These are phyloP conservation scores for Nothura maculosa DNA, from an alignment of 2,797 vertebrate species.

Conservation along the genomic window DNA sequence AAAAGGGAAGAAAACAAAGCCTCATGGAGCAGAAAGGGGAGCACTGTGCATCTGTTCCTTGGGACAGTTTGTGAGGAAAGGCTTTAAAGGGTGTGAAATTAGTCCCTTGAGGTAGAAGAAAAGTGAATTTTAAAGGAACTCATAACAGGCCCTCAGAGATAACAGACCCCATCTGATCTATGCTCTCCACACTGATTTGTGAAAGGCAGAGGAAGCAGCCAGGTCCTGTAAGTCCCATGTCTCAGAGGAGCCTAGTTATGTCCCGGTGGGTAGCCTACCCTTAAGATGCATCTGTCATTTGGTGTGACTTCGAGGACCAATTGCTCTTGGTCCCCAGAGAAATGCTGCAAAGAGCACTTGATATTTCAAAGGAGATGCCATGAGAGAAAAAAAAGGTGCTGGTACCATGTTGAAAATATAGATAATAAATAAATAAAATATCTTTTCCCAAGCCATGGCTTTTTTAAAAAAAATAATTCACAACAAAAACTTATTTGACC, in stretches of 20 bases:
- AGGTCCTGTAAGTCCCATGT: fast-evolving
- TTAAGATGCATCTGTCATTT: not conserved
- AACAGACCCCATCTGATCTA: not conserved
- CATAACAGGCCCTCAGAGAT: not conserved
- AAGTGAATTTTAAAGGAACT: not conserved
- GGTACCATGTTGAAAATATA: not conserved
- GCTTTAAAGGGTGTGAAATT: not conserved
- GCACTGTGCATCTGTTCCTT: not conserved
- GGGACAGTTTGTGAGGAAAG: not conserved
- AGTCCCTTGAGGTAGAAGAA: not conserved
- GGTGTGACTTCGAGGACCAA: not conserved
- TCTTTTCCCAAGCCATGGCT: not conserved
- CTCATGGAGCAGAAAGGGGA: not conserved
- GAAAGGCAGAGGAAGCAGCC: not conserved
- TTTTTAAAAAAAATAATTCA: not conserved
- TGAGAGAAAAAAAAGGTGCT: not conserved
- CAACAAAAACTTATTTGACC: not conserved
- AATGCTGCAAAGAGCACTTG: not conserved
- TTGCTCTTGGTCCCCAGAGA: not conserved
- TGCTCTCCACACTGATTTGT: fast-evolving
- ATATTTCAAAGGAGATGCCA: not conserved
- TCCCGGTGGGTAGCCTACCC: fast-evolving
- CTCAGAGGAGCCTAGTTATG: fast-evolving
- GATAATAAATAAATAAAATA: not conserved
- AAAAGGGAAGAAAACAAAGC: not conserved